Evolutionary conservation across 2,113 vertebrate genomes (phyloP).

Genomic region (Pantherophis guttatus): DNA sequence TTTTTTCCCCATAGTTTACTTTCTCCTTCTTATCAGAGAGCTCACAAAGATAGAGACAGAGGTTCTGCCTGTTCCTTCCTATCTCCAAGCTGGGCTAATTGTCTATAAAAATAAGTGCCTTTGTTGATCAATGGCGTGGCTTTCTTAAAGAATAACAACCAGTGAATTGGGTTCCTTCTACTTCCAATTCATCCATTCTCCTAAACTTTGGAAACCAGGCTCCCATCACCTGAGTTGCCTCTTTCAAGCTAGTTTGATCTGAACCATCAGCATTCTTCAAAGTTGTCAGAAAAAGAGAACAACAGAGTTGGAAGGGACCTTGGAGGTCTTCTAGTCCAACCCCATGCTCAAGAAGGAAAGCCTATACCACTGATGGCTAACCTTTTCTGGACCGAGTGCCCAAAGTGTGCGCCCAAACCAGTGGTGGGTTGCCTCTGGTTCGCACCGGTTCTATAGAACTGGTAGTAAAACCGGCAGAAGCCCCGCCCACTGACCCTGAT

Average conservation of each 20-base stretch:
- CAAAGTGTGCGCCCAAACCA: too few relatives aligned
- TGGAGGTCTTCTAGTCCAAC: background rate
- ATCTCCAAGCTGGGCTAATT: background rate
- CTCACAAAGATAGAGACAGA: background rate
- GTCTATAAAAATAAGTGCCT: background rate
- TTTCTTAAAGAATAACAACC: background rate
- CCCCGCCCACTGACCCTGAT: too few relatives aligned
- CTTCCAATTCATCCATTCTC: background rate
- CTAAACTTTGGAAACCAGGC: background rate
- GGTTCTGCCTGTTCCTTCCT: background rate
- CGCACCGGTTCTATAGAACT: too few relatives aligned
- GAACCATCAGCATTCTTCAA: background rate
- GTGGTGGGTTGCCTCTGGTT: too few relatives aligned
- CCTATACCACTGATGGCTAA: too few relatives aligned
- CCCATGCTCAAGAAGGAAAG: background rate
- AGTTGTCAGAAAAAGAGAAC: background rate
- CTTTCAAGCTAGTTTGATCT: background rate
- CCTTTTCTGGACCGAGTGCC: too few relatives aligned
- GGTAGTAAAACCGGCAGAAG: too few relatives aligned
- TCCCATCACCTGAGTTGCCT: background rate
- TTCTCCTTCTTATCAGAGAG: background rate
- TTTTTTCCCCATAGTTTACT: background rate
- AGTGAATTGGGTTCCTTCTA: background rate
- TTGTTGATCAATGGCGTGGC: background rate
- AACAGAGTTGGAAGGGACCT: background rate